A percentile compares a stretch with the other conserved stretches of the same genome.
phyloP scores from a whole-genome alignment of 2,797 vertebrate genomes.

The Chaenodraco wilsoni region DNA sequence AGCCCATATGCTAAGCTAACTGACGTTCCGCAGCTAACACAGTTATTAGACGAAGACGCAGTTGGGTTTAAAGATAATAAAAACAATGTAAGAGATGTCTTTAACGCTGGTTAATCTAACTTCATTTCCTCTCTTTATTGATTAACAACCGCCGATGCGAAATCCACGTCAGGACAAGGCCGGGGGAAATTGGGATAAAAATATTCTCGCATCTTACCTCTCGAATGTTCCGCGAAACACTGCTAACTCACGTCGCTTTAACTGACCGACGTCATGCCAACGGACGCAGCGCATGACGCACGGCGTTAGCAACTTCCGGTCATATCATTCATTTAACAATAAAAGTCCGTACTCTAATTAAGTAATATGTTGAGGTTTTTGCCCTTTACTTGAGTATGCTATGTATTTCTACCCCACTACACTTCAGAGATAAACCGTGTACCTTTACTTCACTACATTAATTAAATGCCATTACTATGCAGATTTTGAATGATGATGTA shows the following conservation, averaged over 20 bases:
- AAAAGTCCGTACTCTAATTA: constrained; percentile 15
- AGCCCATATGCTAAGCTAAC: constrained; percentile 43
- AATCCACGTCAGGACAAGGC: not conserved
- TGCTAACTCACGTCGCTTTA: constrained; percentile 57
- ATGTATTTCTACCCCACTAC: too few species aligned
- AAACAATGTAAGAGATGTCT: not conserved
- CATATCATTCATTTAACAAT: not conserved
- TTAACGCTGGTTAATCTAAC: not conserved
- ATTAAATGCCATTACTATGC: too few species aligned
- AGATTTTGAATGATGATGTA: too few species aligned
- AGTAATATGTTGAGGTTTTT: not conserved
- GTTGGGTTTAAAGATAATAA: not conserved
- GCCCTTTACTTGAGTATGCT: not conserved
- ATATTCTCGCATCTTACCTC: constrained; percentile 67
- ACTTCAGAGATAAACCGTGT: too few species aligned
- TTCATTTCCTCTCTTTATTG: rapidly evolving
- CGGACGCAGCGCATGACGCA: not conserved
- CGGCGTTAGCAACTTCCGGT: constrained; percentile 18
- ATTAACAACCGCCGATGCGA: rapidly evolving
- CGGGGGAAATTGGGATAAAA: not conserved
- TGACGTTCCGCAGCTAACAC: constrained; percentile 30
- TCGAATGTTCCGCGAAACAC: constrained; percentile 76
- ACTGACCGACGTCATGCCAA: constrained; percentile 5
- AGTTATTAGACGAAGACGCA: constrained; percentile 21
- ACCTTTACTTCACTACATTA: too few species aligned